Evolutionary conservation across 1,140 invertebrate species (phyloP), one percentile per base, ranked within the genome.

Genomic region (Nymphalis io): DNA sequence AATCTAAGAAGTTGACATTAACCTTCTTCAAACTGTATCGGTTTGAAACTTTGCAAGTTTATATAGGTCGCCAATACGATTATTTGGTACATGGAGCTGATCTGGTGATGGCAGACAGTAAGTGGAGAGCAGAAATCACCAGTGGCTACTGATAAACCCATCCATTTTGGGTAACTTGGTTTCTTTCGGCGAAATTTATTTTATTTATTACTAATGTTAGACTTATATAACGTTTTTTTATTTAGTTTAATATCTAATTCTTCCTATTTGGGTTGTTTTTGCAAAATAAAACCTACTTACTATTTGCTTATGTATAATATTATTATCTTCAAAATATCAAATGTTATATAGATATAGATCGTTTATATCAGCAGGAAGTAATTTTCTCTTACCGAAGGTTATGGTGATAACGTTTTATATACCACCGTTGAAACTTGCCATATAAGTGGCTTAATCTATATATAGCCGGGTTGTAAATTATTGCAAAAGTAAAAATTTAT

Each of bases 381-480:
- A 90, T 89, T 88, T 85, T 79, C 83, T 82, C 81, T 83, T 73
- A 78, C 73, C 84, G 88, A 89, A 89, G 88, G 87, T 88, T 82
- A 82, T 73, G 68, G 70, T 87, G 85, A 88, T 88, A 90, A 89
- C 79, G 74, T 70, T 73, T 79, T 77, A 73, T 78, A 64, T 60
- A 63, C 71, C 63, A 66, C 70, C 69, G 67, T 75, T 76, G 74
- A 77, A 70, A 78, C 68, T 78, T 77, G 67, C 78, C 67, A 76
- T 73, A 55, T 74, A 70, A 63, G 60, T 59, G 61, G 64, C 70
- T 71, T 76, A 72, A 64, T 71, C 38, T 65, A 65, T 58, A 27
- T 44, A 53, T 51, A 58, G 33, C 38, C 6, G 40, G n/a, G 44
- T 68, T 71, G 60, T 68, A 60, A 44, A 58, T 39, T 68, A 71